These are phyloP conservation scores for Gadus chalcogrammus DNA, from an alignment of 2,113 vertebrate genomes.

Conservation along the genomic window DNA sequence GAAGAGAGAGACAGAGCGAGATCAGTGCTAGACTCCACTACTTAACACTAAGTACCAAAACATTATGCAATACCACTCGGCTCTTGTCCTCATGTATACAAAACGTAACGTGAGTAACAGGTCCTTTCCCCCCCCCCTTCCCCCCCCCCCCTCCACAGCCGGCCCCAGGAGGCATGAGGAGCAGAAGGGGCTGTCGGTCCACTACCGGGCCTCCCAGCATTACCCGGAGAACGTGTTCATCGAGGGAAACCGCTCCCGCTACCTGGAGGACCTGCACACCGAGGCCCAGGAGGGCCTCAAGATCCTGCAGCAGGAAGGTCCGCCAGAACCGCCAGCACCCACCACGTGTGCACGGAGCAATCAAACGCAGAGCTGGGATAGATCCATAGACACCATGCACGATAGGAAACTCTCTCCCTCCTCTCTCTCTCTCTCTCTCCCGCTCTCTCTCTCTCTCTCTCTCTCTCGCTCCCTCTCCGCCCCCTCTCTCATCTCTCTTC, in stretches of 20 bases:
- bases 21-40: too few relatives aligned
- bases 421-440: too few relatives aligned
- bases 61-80: too few relatives aligned
- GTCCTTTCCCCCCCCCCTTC: not conserved
- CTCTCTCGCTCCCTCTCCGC: too few relatives aligned
- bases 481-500: too few relatives aligned
- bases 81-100: conserved; percentile 5
- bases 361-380: too few relatives aligned
- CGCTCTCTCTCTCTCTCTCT: too few relatives aligned
- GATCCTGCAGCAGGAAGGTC: conserved; percentile 88
- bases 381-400: too few relatives aligned
- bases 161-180: conserved; percentile 76
- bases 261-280: conserved; percentile 89
- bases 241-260: conserved; percentile 80
- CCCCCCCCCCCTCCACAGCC: conserved; percentile 43
- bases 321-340: conserved; percentile 2
- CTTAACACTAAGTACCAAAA: too few relatives aligned
- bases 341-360: not conserved
- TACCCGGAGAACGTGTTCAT: conserved; percentile 94
- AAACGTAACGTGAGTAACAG: not conserved
- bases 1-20: too few relatives aligned
- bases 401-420: not conserved
- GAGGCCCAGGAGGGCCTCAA: conserved; percentile 92
- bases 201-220: conserved; percentile 71
- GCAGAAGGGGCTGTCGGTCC: conserved; percentile 74